A percentile compares a stretch with the other conserved stretches of the same genome.
Conservation (phyloP, 2,797 vertebrate species). For the Pygocentrus nattereri region DNA sequence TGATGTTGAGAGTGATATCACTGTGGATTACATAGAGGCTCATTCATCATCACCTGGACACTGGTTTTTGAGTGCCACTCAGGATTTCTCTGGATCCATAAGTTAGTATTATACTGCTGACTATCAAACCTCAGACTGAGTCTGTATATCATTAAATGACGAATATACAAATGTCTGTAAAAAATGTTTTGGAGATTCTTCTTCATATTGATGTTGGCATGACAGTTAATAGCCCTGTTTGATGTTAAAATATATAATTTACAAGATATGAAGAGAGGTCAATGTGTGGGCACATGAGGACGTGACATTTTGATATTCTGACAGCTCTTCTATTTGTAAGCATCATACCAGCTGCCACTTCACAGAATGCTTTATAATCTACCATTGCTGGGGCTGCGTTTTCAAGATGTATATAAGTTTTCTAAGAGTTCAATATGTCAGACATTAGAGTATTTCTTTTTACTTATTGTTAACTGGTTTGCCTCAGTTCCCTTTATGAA, state of each 20-base stretch:
- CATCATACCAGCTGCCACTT: not conserved
- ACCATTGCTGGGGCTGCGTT: not conserved
- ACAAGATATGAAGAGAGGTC: too few relatives aligned
- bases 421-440: not conserved
- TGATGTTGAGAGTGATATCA: slow-evolving; percentile 52
- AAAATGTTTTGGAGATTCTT: not conserved
- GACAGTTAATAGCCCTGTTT: not conserved
- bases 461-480: not conserved
- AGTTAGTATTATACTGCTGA: slow-evolving; percentile 38
- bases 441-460: not conserved
- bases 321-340: slow-evolving; percentile 7
- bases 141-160: not conserved
- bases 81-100: slow-evolving; percentile 49
- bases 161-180: not conserved
- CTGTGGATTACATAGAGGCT: slow-evolving; percentile 53
- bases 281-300: not conserved
- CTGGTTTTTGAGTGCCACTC: slow-evolving; percentile 57
- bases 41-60: slow-evolving; percentile 43
- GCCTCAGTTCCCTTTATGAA: not conserved
- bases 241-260: not conserved
- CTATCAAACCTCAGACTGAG: not conserved
- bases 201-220: not conserved
- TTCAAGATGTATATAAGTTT: slow-evolving; percentile 2
- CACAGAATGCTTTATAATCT: not conserved
- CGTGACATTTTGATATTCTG: not conserved